phyloP scores from a whole-genome alignment of 2,113 vertebrate genomes.

The Varanus komodoensis region DNA sequence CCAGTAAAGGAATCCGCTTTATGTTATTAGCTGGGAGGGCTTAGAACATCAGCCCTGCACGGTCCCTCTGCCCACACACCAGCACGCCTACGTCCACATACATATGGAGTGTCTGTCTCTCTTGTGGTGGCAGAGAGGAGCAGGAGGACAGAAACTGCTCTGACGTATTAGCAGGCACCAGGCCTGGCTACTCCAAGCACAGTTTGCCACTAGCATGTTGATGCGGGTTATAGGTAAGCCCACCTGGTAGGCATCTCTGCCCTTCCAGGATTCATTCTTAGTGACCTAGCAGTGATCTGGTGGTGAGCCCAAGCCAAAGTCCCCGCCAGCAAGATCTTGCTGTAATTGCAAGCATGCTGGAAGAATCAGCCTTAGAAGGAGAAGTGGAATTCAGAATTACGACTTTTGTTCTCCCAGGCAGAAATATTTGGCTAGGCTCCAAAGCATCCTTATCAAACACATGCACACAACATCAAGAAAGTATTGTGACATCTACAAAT shows the following conservation, averaged over 20 bases:
- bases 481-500: background rate
- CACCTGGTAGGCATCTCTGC: background rate
- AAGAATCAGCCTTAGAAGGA: background rate
- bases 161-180: background rate
- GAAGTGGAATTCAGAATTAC: background rate
- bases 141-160: background rate
- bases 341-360: background rate
- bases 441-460: background rate
- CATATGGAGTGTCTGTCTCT: background rate
- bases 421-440: background rate
- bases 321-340: too few species aligned
- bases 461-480: background rate
- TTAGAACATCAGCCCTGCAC: background rate
- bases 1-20: conserved; percentile 26
- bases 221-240: background rate
- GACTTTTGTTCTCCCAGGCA: background rate
- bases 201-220: background rate
- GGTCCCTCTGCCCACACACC: background rate
- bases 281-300: background rate
- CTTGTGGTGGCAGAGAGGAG: background rate
- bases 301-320: background rate
- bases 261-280: background rate
- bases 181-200: background rate
- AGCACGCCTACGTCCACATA: background rate
- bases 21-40: conserved; percentile 20